Evolutionary conservation across 2,113 vertebrate species (phyloP).

Genomic region (Tor tambroides): DNA sequence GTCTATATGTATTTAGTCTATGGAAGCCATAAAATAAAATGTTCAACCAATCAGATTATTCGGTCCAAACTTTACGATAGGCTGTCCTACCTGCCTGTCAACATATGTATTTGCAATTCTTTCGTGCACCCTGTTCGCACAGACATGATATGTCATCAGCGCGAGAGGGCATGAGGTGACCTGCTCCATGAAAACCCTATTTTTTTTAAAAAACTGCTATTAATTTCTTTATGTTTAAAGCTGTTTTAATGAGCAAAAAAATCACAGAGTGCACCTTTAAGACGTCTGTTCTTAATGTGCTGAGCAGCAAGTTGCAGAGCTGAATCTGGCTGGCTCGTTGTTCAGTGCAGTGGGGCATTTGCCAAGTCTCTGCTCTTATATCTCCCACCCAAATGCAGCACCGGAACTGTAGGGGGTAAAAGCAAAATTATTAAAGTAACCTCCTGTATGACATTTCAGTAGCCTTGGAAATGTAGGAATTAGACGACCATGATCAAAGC

Average conservation of each 20-base stretch:
- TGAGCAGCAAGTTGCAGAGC: slow-evolving; percentile 6
- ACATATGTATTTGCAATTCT: too few relatives aligned
- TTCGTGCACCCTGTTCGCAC: too few relatives aligned
- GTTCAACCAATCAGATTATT: too few relatives aligned
- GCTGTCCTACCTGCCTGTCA: too few relatives aligned
- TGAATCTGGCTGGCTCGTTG: background rate
- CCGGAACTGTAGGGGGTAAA: background rate
- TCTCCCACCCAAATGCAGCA: background rate
- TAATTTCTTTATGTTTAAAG: background rate
- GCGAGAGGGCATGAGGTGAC: too few relatives aligned
- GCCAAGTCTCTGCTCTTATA: background rate
- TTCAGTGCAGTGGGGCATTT: background rate
- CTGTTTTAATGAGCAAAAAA: background rate
- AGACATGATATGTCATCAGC: too few relatives aligned
- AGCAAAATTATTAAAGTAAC: background rate
- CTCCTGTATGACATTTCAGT: background rate
- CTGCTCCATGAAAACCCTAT: too few relatives aligned
- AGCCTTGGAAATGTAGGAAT: background rate
- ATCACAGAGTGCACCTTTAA: background rate
- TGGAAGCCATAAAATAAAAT: too few relatives aligned
- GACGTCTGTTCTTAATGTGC: background rate
- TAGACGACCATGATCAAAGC: background rate
- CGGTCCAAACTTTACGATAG: too few relatives aligned
- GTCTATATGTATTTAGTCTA: too few relatives aligned
- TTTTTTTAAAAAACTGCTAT: background rate